Evolutionary conservation across 2,113 vertebrate genomes (phyloP).

Genomic region (Coturnix japonica): DNA sequence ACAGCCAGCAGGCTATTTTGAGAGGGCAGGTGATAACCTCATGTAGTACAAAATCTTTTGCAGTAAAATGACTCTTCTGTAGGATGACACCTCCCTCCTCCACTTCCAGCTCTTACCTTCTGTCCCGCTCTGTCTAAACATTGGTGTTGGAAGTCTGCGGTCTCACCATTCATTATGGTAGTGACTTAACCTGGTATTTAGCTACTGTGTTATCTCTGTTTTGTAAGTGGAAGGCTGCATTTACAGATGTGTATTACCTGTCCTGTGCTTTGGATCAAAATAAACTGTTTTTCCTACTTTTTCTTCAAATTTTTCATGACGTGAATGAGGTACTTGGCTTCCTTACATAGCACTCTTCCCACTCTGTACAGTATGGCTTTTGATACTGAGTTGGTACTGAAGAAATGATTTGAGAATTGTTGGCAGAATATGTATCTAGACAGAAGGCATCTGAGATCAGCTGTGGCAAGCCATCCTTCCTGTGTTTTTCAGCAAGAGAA

Average conservation of each 20-base stretch:
- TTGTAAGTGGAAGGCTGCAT: not conserved
- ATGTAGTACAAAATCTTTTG: not conserved
- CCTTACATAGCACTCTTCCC: not conserved
- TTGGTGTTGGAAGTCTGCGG: not conserved
- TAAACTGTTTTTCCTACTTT: not conserved
- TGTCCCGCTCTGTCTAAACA: not conserved
- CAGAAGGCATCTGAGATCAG: not conserved
- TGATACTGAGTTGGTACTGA: not conserved
- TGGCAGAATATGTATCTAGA: not conserved
- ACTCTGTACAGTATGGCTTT: not conserved
- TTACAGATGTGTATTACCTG: not conserved
- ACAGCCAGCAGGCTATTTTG: conserved; percentile 49
- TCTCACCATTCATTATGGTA: not conserved
- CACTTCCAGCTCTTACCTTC: not conserved
- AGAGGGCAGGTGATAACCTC: conserved; percentile 52
- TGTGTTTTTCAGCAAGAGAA: not conserved
- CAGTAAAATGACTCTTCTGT: not conserved
- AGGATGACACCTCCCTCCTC: not conserved
- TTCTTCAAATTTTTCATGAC: not conserved
- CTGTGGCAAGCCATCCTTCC: not conserved
- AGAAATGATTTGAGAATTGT: not conserved
- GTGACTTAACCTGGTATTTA: not conserved
- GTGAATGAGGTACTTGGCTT: not conserved
- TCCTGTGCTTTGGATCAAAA: not conserved
- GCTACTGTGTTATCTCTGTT: not conserved